Percentiles rank a stretch among this genome's conserved stretches.
phyloP scores from a whole-genome alignment of 2,888 invertebrate genomes.

The Lottia gigantea region DNA sequence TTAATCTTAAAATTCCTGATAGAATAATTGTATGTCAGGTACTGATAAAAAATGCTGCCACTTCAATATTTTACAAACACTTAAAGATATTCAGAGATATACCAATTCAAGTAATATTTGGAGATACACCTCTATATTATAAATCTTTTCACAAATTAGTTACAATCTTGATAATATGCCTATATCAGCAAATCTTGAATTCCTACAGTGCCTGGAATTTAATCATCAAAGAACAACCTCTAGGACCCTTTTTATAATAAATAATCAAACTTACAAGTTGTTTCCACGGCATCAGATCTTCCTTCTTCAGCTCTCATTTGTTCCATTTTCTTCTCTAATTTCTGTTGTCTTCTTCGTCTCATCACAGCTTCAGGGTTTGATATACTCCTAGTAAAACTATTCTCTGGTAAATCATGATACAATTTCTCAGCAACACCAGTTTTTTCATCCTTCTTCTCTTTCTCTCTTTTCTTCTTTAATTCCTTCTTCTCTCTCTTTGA shows the following conservation, averaged over 20 bases:
- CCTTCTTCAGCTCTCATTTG: conserved; percentile 96
- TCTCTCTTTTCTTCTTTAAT: conserved; percentile 81
- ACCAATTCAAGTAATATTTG: too few relatives aligned
- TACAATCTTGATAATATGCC: too few relatives aligned
- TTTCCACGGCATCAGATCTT: conserved; percentile 82
- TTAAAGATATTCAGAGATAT: too few relatives aligned
- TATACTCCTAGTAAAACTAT: conserved; percentile 96
- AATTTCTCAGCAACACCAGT: conserved; percentile 63
- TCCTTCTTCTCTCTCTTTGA: conserved; percentile 98
- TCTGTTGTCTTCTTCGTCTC: conserved; percentile 94
- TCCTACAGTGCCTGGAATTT: too few relatives aligned
- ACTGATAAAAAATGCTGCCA: too few relatives aligned
- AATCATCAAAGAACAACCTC: too few relatives aligned
- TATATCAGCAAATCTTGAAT: too few relatives aligned
- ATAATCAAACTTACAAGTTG: not conserved
- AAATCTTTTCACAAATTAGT: too few relatives aligned
- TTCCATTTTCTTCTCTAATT: conserved; percentile 94
- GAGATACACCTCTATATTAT: too few relatives aligned
- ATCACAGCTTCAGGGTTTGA: conserved; percentile 99
- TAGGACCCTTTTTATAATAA: not conserved
- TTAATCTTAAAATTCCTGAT: too few relatives aligned
- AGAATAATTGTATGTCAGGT: too few relatives aligned
- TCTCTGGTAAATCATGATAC: conserved; percentile 89
- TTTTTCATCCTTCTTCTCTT: conserved; percentile 53
- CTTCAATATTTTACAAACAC: too few relatives aligned